Conservation (phyloP, 2,888 invertebrate genomes). For the Mythimna vitellina region DNA sequence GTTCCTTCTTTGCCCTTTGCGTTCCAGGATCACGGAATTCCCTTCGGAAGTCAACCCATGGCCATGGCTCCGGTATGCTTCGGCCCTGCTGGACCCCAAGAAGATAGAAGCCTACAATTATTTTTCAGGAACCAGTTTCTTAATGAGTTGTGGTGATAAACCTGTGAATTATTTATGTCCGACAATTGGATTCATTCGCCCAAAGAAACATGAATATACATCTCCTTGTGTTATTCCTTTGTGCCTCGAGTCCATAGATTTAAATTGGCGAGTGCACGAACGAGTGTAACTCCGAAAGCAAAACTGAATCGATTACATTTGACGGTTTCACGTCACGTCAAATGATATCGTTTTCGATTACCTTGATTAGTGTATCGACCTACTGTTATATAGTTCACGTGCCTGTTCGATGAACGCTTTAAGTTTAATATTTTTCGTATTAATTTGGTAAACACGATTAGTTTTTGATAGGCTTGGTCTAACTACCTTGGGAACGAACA, state of each 20-base stretch:
- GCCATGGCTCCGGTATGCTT: too few species aligned
- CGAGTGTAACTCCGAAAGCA: conserved; percentile 27
- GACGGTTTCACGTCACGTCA: conserved; percentile 28
- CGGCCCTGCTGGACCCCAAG: too few species aligned
- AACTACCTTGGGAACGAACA: conserved; percentile 20
- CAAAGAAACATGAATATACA: conserved; percentile 32
- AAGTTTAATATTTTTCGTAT: not conserved
- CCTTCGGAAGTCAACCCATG: too few species aligned
- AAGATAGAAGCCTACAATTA: conserved; percentile 9
- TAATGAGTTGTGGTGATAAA: conserved; percentile 37
- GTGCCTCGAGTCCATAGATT: conserved; percentile 28
- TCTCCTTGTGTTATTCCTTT: conserved; percentile 42
- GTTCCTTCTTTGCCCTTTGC: too few species aligned
- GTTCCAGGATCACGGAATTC: too few species aligned
- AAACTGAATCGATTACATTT: conserved; percentile 48
- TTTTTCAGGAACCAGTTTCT: conserved; percentile 42
- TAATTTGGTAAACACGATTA: conserved; percentile 5
- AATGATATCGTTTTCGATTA: conserved; percentile 43
- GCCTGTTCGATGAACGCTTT: not conserved
- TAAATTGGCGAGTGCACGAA: conserved; percentile 47
- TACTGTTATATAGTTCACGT: conserved; percentile 19
- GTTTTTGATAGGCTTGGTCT: conserved; percentile 31
- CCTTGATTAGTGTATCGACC: conserved; percentile 42
- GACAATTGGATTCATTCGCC: conserved; percentile 28
- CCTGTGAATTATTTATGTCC: conserved; percentile 41